These are phyloP conservation scores for Mamestra configurata DNA, from an alignment of 1,140 invertebrate genomes.

Conservation along the genomic window DNA sequence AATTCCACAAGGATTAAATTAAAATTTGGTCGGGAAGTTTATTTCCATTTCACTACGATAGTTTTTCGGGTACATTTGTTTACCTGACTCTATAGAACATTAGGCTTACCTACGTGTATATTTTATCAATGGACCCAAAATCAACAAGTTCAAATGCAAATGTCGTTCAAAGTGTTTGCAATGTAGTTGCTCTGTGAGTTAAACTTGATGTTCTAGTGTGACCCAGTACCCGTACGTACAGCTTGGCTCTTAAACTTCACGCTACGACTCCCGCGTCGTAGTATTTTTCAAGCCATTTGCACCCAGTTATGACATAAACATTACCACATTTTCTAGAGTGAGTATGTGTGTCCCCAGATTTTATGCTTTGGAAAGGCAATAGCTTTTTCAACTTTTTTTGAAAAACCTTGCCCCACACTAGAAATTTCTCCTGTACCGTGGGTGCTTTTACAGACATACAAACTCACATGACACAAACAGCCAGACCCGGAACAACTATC, in stretches of 20 bases:
- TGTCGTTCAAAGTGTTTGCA: conserved; percentile 27
- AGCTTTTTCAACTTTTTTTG: neutral
- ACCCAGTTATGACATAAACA: conserved; percentile 22
- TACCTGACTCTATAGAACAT: too few species aligned
- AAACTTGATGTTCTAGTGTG: conserved; percentile 37
- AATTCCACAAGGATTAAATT: too few species aligned
- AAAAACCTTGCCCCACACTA: too few species aligned
- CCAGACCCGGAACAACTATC: too few species aligned
- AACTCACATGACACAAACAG: too few species aligned
- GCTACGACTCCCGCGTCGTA: neutral
- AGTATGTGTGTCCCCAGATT: conserved; percentile 16
- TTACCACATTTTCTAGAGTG: conserved; percentile 20
- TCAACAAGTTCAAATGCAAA: conserved; percentile 35
- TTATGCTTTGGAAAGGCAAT: neutral
- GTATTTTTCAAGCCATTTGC: conserved; percentile 40
- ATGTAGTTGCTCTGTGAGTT: conserved; percentile 11
- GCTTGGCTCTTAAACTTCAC: conserved; percentile 6
- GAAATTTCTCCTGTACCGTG: too few species aligned
- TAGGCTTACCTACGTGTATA: neutral
- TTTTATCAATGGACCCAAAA: conserved; percentile 28
- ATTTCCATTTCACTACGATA: too few species aligned
- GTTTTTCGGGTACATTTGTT: too few species aligned
- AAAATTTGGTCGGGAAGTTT: too few species aligned
- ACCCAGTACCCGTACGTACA: conserved; percentile 22
- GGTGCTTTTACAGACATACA: too few species aligned